Conservation (phyloP, 2,888 invertebrate genomes). For the Tortrix viridana region DNA sequence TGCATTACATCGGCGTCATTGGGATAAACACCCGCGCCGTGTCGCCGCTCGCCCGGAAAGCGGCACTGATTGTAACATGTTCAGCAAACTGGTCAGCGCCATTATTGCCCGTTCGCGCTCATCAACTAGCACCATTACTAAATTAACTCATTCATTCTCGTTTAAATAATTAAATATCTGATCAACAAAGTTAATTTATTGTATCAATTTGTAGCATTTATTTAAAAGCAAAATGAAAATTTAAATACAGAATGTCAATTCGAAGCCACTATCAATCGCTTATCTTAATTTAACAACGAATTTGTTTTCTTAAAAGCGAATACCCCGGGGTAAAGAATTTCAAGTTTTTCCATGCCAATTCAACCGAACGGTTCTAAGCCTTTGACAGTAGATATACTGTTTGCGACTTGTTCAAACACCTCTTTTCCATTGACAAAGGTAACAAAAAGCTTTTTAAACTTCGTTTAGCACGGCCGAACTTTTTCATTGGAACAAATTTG, state of each 20-base stretch:
- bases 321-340: too few species aligned
- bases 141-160: constrained; percentile 11
- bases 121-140: constrained; percentile 18
- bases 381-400: constrained; percentile 35
- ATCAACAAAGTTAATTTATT: neutral
- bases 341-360: constrained; percentile 14
- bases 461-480: constrained; percentile 39
- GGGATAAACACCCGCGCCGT: constrained; percentile 47
- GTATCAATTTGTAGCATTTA: too few species aligned
- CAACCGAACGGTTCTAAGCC: constrained; percentile 23
- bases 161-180: neutral
- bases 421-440: constrained; percentile 39
- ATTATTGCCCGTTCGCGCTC: constrained; percentile 13
- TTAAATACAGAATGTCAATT: too few species aligned
- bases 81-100: constrained; percentile 30
- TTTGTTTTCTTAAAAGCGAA: too few species aligned
- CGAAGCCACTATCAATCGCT: too few species aligned
- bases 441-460: constrained; percentile 37
- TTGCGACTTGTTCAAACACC: constrained; percentile 37
- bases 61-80: constrained; percentile 30
- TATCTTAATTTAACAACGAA: too few species aligned
- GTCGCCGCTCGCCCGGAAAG: constrained; percentile 6
- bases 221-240: too few species aligned
- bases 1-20: constrained; percentile 17
- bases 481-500: constrained; percentile 42